These are phyloP conservation scores for Tachysurus fulvidraco DNA, from an alignment of 2,113 vertebrate genomes.

Conservation along the genomic window DNA sequence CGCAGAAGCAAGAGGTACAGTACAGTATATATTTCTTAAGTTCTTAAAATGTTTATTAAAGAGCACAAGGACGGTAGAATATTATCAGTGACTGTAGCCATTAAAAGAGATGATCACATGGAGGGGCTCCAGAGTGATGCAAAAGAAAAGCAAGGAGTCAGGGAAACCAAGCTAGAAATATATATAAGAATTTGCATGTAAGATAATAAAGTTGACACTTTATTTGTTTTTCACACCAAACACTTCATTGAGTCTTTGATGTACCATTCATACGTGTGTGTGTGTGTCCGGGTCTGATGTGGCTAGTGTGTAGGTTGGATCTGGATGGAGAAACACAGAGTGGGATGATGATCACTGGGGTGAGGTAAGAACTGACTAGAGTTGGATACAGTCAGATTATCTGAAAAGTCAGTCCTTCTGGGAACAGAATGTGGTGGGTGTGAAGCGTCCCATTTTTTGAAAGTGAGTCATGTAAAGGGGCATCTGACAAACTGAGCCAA, in stretches of 20 bases:
- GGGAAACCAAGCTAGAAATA: neutral
- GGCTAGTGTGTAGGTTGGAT: constrained; percentile 55
- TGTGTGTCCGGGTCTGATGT: constrained; percentile 2
- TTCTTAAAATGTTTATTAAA: neutral
- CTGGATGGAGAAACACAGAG: constrained; percentile 58
- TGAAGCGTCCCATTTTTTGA: constrained; percentile 62
- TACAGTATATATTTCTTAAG: neutral
- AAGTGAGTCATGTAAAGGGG: constrained; percentile 62
- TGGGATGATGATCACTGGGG: constrained; percentile 43
- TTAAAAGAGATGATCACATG: neutral
- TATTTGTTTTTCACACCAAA: neutral
- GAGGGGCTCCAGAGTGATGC: neutral
- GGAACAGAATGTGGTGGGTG: constrained; percentile 72
- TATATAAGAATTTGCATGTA: neutral
- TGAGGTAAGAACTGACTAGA: constrained; percentile 40
- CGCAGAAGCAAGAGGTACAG: neutral
- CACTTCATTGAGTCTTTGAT: constrained; percentile 1
- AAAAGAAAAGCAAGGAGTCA: neutral
- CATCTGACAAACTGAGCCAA: constrained; percentile 59
- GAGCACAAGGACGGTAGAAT: neutral
- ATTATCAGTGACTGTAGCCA: neutral
- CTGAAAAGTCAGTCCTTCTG: constrained; percentile 53
- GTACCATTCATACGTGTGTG: constrained; percentile 17
- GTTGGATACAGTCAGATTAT: constrained; percentile 33
- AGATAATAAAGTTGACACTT: neutral